phyloP scores from a whole-genome alignment of 2,113 vertebrate genomes.

The Hemiprocne comata region DNA sequence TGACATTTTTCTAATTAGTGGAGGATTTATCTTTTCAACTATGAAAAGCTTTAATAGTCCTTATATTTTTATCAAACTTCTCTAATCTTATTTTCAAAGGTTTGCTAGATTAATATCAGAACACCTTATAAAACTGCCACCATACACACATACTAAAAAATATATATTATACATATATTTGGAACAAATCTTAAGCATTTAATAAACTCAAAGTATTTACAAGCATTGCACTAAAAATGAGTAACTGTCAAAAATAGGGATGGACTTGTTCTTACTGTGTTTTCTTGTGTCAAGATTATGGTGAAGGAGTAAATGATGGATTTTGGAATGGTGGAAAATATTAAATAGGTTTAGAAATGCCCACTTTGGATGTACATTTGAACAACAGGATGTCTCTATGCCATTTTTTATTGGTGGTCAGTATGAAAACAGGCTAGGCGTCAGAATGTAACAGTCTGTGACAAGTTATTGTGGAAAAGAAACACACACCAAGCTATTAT shows the following conservation, averaged over 20 bases:
- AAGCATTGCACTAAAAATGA: neutral
- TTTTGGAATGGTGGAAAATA: neutral
- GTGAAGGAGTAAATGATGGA: neutral
- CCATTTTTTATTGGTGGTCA: neutral
- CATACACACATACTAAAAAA: neutral
- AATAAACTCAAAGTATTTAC: neutral
- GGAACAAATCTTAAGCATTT: neutral
- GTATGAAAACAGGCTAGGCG: neutral
- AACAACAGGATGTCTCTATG: neutral
- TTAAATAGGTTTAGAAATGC: neutral
- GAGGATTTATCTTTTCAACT: neutral
- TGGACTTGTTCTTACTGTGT: neutral
- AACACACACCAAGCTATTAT: neutral
- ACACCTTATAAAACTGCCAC: neutral
- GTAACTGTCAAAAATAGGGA: neutral
- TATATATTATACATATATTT: neutral
- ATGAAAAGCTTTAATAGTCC: neutral
- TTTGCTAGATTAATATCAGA: neutral
- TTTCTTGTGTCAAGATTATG: neutral
- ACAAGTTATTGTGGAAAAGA: neutral
- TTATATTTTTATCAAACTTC: neutral
- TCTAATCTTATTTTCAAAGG: neutral
- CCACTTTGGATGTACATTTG: neutral
- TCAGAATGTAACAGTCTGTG: neutral
- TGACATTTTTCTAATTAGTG: neutral